Evolutionary conservation across 2,797 vertebrate species (phyloP).

Genomic region (Acrossocheilus wenchowensis): DNA sequence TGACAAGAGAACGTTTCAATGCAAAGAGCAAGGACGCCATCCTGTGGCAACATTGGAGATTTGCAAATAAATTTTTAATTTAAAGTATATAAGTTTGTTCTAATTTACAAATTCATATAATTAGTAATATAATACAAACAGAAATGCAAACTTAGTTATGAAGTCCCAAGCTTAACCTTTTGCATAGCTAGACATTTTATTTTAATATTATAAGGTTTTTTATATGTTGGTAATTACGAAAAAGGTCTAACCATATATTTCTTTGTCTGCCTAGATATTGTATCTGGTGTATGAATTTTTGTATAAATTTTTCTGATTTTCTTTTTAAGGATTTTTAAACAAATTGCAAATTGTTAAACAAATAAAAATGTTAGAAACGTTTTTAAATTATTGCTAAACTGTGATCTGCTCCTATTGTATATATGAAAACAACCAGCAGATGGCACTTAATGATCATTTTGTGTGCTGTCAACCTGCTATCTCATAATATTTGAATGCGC

Average conservation of each 20-base stretch:
- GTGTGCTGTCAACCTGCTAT: background rate
- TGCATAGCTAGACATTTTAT: too few relatives aligned
- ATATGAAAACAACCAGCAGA: conserved; percentile 37
- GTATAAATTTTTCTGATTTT: background rate
- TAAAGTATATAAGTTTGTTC: background rate
- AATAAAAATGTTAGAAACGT: background rate
- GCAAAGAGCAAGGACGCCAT: background rate
- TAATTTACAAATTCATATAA: background rate
- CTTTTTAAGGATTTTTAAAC: background rate
- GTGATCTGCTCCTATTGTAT: background rate
- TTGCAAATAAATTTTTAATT: background rate
- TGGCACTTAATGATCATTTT: conserved; percentile 14
- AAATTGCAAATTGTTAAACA: background rate
- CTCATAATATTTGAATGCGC: conserved; percentile 1
- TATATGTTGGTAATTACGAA: background rate
- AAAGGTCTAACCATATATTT: background rate
- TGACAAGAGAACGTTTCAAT: background rate
- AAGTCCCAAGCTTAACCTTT: too few relatives aligned
- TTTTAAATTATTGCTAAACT: background rate
- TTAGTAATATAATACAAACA: background rate
- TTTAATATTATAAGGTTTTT: background rate
- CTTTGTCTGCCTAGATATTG: background rate
- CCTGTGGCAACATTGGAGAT: background rate
- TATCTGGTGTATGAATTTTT: background rate
- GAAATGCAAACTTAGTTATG: background rate